A percentile compares a stretch with the other conserved stretches of the same genome.
These are phyloP conservation scores for Masnerella sp. DNA, from an alignment of 2,888 invertebrate species.

Conservation along the genomic window DNA sequence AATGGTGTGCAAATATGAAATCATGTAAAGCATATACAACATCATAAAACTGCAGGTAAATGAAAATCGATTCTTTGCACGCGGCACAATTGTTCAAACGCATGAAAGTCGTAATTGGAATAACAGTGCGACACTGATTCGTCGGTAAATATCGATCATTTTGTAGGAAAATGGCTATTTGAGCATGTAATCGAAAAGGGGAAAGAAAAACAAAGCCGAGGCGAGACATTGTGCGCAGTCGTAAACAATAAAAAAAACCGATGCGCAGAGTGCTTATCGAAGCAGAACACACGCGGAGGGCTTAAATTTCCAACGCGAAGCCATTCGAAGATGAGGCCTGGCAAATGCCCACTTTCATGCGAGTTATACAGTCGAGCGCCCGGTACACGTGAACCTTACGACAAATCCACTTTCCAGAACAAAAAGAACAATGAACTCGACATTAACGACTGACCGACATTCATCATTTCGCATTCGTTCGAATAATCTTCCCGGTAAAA, in stretches of 20 bases:
- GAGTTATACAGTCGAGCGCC: too few species aligned
- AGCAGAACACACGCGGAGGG: constrained; percentile 45
- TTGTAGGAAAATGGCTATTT: constrained; percentile 10
- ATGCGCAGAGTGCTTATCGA: constrained; percentile 36
- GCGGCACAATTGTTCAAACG: constrained; percentile 32
- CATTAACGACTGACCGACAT: constrained; percentile 42
- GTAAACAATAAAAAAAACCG: constrained; percentile 6
- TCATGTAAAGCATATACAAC: too few species aligned
- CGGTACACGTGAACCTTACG: constrained; percentile 40
- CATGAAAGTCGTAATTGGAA: constrained; percentile 37
- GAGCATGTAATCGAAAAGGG: constrained; percentile 8
- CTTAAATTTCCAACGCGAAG: constrained; percentile 56
- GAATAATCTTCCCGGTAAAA: not conserved
- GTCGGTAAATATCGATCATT: constrained; percentile 21
- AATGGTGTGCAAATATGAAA: too few species aligned
- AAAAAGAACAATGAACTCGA: constrained; percentile 50
- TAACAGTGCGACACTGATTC: constrained; percentile 16
- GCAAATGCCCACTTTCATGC: constrained; percentile 53
- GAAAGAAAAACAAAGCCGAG: not conserved
- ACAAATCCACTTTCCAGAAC: constrained; percentile 46
- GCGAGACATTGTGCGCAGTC: constrained; percentile 19
- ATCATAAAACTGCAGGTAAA: too few species aligned
- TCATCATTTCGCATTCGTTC: constrained; percentile 26
- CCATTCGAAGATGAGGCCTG: constrained; percentile 56
- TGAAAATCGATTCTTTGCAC: constrained; percentile 19